Evolutionary conservation across 2,797 vertebrate genomes (phyloP).

Genomic region (Euthynnus affinis): DNA sequence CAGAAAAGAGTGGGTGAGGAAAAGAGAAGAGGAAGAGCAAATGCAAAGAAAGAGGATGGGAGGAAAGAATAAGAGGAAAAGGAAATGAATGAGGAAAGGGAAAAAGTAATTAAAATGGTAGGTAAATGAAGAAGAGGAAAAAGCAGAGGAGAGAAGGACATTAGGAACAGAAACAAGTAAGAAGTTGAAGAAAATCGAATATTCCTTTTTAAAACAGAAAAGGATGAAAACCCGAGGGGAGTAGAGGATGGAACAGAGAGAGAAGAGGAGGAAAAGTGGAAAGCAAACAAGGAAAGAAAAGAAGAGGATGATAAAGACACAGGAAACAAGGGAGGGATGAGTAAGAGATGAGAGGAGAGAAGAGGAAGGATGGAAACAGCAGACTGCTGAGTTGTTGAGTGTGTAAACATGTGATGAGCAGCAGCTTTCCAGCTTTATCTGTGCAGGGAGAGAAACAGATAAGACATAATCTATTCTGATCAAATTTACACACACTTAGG

Average conservation of each 20-base stretch:
- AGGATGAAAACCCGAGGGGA: not conserved
- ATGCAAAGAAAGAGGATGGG: no score
- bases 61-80: constrained; percentile 2
- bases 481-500: constrained; percentile 48
- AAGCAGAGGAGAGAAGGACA: not conserved
- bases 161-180: not conserved
- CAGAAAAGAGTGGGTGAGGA: no score
- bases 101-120: no score
- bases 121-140: not conserved
- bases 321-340: not conserved
- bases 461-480: constrained; percentile 60
- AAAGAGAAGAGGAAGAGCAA: not conserved
- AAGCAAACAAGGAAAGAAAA: no score
- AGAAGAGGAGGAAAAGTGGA: not conserved
- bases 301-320: not conserved
- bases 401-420: constrained; percentile 61
- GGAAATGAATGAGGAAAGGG: no score
- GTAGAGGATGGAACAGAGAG: not conserved
- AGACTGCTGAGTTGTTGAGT: constrained; percentile 33
- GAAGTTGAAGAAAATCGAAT: not conserved
- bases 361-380: not conserved
- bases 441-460: constrained; percentile 50
- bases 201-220: no score
- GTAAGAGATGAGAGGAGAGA: not conserved
- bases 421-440: constrained; percentile 61